Base-by-base conservation (phyloP, 2,888 invertebrate species). In the Gymnosoma rotundatum region DNA sequence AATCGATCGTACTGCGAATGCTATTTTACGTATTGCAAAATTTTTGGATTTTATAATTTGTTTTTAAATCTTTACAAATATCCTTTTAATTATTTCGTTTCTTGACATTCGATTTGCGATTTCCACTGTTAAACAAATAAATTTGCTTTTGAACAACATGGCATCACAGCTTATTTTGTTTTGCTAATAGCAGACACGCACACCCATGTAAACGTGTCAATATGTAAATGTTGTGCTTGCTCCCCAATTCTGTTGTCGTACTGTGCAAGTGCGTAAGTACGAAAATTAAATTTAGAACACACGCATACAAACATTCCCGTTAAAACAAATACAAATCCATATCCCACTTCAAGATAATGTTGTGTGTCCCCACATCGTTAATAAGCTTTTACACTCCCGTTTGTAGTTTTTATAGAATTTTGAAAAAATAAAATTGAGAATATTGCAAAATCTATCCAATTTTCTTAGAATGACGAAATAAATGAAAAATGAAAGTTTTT, bases 401-500 rank as follows among this genome's bases (percentile, higher is more conserved):
- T 54, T 52, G 36, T 0, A 20, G 14, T 20, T 38, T 7, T 32
- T 66, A 5, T 6, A 7, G 25, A 32, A 32, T 32, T 32, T 32
- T 32, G 3, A 32, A 32, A 32, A 32, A 32, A 4, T 32, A 32
- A 32, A 8, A 32, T 5, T 7, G 32, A 32, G 32, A 7, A 8
- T 5, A 32, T 32, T 48, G 16, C 16, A 48, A 48, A 16, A 14
- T n/a, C n/a, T 6, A n/a, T 48, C 2, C 2, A 16, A 6, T 48
- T n/a, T n/a, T 48, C 16, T 16, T 58, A 18, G 36, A 38, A 20
- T 48, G 60, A 18, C n/a, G 32, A 10, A 14, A 52, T 21, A 4
- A 54, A 72, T 52, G 78, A 80, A 84, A 84, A 84, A 45, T 58
- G 73, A 84, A 81, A 81, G 83, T 81, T 69, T 78, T 83, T 79